Base-by-base conservation (phyloP, 2,113 vertebrate genomes). In the Delphinus delphis region DNA sequence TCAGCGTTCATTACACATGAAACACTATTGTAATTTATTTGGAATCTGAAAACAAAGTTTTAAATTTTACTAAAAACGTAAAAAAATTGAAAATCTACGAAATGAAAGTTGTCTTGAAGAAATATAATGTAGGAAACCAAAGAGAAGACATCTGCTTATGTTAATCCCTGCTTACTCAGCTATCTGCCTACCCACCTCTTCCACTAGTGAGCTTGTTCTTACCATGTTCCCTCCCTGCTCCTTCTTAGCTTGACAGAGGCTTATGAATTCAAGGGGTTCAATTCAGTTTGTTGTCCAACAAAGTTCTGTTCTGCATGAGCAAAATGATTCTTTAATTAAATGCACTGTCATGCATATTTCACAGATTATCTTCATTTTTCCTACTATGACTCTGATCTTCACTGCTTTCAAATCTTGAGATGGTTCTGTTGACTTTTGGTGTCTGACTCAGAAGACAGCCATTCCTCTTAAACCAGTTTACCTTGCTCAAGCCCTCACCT, bases 251-350 rank as follows among this genome's bases (percentile, higher is more conserved):
- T 90, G 73, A 74, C 20, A 70, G 63, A 96, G 5, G 9, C 17
- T 94, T 83, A 74, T 36, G 14, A 95, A 94, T 41, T 41, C 25
- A 85, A 84, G 58, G 92, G 50, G 82, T 76, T 53, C 53, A 53
- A 6, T 53, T 53, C 53, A 53, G 53, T 53, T 53, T 82, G 87
- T 91, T 85, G 55, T 95, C 62, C n/a, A 83, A 3, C 63, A 55
- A 83, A 94, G 31, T 80, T 44, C n/a, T 86, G 9, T 83, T 93
- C 44, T 84, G 58, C 70, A 62, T 33, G 50, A 98, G 89, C 41
- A 95, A 96, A 71, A n/a, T 25, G 23, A 50, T 65, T 74, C 3
- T 96, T 80, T 92, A 90, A 62, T 88, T 92, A 89, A 96, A 62
- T 26, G 81, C 15, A 71, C 14, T 41, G 14, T 70, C 11, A 9